phyloP scores from a whole-genome alignment of 2,888 invertebrate species.

The Caenorhabditis sp. region DNA sequence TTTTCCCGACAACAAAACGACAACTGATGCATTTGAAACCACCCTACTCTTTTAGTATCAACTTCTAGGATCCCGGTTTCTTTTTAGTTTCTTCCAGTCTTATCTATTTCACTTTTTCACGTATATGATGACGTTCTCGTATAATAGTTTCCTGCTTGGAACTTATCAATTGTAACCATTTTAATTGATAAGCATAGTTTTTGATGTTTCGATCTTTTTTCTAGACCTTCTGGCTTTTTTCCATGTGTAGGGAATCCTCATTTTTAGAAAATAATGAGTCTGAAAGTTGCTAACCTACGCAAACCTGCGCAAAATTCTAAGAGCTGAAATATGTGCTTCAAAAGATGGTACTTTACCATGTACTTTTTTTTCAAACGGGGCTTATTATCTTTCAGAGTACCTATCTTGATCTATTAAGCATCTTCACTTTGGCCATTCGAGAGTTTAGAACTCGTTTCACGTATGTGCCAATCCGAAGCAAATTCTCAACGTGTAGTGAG shows the following conservation, averaged over 20 bases:
- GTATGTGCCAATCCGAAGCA: too few species aligned
- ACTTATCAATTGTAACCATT: conserved; percentile 19
- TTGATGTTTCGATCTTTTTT: conserved; percentile 16
- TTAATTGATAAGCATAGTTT: not conserved
- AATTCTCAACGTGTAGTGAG: too few species aligned
- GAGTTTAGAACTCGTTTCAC: too few species aligned
- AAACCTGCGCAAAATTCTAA: not conserved
- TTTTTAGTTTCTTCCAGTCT: conserved; percentile 8
- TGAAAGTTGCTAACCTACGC: too few species aligned
- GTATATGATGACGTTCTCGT: conserved; percentile 22
- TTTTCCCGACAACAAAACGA: conserved; percentile 12
- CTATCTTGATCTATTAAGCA: too few species aligned
- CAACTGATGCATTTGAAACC: conserved; percentile 20
- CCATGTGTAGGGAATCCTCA: too few species aligned
- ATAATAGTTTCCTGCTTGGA: not conserved
- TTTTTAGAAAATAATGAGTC: too few species aligned
- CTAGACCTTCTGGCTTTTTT: not conserved
- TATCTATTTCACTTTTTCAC: conserved; percentile 14
- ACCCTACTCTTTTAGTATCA: not conserved
- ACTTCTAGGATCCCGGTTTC: not conserved
- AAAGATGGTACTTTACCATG: too few species aligned
- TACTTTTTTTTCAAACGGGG: too few species aligned
- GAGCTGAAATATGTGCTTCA: too few species aligned
- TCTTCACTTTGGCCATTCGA: too few species aligned
- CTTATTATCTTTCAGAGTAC: too few species aligned